phyloP scores from a whole-genome alignment of 2,888 invertebrate species.

The Pristionchus exspectatus region DNA sequence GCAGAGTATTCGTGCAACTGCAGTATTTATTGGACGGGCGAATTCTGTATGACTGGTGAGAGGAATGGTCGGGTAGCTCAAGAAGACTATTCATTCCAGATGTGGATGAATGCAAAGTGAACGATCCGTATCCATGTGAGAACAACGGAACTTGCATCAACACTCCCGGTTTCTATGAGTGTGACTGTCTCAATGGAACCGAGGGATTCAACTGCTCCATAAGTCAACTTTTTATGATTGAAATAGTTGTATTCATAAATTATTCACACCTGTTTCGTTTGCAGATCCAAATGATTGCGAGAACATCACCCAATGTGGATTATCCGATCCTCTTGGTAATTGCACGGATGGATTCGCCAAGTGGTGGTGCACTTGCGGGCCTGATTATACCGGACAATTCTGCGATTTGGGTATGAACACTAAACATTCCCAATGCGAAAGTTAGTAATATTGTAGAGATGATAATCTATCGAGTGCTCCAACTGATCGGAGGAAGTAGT shows the following conservation, averaged over 20 bases:
- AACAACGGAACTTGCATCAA: slow-evolving; percentile 22
- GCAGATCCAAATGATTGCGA: slow-evolving; percentile 16
- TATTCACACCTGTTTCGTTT: neutral
- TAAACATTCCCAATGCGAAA: neutral
- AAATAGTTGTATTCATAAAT: neutral
- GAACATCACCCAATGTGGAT: neutral
- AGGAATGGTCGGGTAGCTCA: neutral
- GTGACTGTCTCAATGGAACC: neutral
- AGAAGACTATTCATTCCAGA: neutral
- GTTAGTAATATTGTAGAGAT: neutral
- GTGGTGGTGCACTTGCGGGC: slow-evolving; percentile 23
- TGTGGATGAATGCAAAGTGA: slow-evolving; percentile 33
- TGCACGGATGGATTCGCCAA: slow-evolving; percentile 12
- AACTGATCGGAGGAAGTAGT: neutral
- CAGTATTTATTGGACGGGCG: neutral
- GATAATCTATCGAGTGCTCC: slow-evolving; percentile 3
- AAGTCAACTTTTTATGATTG: neutral
- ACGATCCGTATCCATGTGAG: neutral
- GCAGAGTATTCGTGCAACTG: neutral
- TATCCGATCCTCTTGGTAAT: neutral
- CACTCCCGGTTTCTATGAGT: slow-evolving; percentile 7
- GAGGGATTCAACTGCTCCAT: slow-evolving; percentile 36
- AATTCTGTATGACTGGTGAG: neutral
- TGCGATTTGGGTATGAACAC: slow-evolving; percentile 19
- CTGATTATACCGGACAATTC: slow-evolving; percentile 13